phyloP scores from a whole-genome alignment of 2,113 vertebrate species.

The Phoxinus phoxinus region DNA sequence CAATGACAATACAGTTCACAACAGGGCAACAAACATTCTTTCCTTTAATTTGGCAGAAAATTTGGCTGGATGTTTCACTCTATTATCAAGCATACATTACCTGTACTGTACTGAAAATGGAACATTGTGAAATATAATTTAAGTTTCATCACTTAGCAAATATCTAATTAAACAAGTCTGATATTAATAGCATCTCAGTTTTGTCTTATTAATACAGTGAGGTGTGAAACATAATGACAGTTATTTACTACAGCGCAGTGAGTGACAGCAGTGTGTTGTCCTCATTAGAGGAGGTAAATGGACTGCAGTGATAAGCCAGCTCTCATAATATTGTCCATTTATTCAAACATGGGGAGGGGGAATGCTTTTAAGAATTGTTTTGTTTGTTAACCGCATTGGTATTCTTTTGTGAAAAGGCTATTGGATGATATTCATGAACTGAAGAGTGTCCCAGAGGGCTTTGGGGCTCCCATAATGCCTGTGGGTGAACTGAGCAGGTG shows the following conservation, averaged over 20 bases:
- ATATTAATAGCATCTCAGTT: conserved; percentile 66
- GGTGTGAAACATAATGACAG: conserved; percentile 64
- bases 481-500: conserved; percentile 77
- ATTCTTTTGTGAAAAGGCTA: conserved; percentile 65
- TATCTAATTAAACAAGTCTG: conserved; percentile 76
- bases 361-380: conserved; percentile 62
- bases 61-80: neutral
- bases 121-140: conserved; percentile 72
- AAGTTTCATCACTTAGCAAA: conserved; percentile 65
- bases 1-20: conserved; percentile 19
- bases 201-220: conserved; percentile 69
- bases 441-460: conserved; percentile 48
- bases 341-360: conserved; percentile 54
- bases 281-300: conserved; percentile 78
- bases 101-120: conserved; percentile 67
- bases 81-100: conserved; percentile 39
- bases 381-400: conserved; percentile 70
- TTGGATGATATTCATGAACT: conserved; percentile 50
- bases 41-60: conserved; percentile 36
- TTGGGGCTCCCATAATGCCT: conserved; percentile 65
- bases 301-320: conserved; percentile 75
- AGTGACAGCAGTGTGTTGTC: conserved; percentile 76
- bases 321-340: conserved; percentile 75
- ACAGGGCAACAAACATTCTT: neutral
- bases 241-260: conserved; percentile 70